Conservation (phyloP, 2,888 invertebrate genomes). For the Pyrocoelia pectoralis region DNA sequence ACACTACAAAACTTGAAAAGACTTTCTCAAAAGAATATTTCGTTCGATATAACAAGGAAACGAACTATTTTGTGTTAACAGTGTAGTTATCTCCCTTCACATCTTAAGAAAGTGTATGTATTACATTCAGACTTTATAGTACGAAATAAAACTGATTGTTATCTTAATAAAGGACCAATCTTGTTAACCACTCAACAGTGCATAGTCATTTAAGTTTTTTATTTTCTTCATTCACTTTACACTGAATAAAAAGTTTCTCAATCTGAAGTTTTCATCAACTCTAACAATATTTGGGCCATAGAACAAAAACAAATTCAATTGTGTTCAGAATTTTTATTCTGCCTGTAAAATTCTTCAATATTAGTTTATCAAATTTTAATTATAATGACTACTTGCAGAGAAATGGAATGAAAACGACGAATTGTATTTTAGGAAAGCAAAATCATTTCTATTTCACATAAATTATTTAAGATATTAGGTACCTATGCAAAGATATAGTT, state of each 20-base stretch:
- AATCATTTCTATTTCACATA: no score
- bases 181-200: slow-evolving; percentile 57
- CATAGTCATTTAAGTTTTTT: slow-evolving; percentile 55
- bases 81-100: slow-evolving; percentile 42
- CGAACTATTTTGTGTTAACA: slow-evolving; percentile 31
- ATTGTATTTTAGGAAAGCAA: no score
- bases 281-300: slow-evolving; percentile 15
- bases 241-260: slow-evolving; percentile 33
- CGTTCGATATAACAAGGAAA: slow-evolving; percentile 18
- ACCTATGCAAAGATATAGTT: no score
- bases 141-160: slow-evolving; percentile 61
- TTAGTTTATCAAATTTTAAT: neutral
- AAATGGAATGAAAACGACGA: no score
- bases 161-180: slow-evolving; percentile 62
- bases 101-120: slow-evolving; percentile 57
- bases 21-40: slow-evolving; percentile 30
- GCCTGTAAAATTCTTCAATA: neutral
- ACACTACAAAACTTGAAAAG: slow-evolving; percentile 40
- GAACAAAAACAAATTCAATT: slow-evolving; percentile 12
- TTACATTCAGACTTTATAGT: slow-evolving; percentile 58
- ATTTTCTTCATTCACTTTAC: slow-evolving; percentile 40
- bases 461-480: no score
- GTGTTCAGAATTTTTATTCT: neutral
- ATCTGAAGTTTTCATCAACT: slow-evolving; percentile 25
- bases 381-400: neutral